phyloP scores from a whole-genome alignment of 53 echinoderm and acorn worm species.

The Astropecten irregularis region DNA sequence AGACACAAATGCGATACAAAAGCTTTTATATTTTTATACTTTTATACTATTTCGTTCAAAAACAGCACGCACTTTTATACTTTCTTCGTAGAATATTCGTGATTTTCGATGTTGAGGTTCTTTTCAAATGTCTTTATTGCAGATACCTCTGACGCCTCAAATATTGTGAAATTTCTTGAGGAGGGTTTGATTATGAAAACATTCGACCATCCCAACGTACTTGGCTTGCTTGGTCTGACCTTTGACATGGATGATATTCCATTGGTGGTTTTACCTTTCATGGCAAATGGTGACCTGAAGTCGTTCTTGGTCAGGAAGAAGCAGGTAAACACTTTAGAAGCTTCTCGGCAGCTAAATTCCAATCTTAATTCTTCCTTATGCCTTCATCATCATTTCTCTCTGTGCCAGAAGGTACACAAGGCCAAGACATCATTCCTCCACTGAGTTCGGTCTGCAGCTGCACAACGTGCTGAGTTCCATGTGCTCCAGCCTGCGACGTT shows the following conservation, averaged over 20 bases:
- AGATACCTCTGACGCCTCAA: conserved; percentile 10
- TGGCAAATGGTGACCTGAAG: conserved; percentile 58
- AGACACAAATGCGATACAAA: no score
- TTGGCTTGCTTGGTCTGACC: conserved; percentile 52
- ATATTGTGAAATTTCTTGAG: conserved; percentile 43
- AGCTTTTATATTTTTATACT: not conserved
- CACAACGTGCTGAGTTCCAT: not conserved
- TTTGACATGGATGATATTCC: conserved; percentile 47
- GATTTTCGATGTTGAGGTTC: not conserved
- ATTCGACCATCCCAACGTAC: conserved; percentile 55
- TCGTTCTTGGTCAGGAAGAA: not conserved
- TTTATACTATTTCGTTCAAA: not conserved
- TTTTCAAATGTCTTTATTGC: no score
- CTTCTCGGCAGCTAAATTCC: no score
- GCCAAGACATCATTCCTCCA: no score
- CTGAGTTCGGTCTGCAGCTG: no score
- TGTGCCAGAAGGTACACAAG: no score
- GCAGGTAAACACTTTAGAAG: not conserved
- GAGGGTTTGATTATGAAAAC: conserved; percentile 55
- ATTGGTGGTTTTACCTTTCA: conserved; percentile 36
- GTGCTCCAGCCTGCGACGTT: not conserved
- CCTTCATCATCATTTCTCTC: no score
- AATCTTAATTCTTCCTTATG: not conserved
- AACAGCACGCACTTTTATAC: not conserved
- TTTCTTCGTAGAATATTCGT: not conserved